Evolutionary conservation across 2,113 vertebrate genomes (phyloP), one percentile per base, ranked within the genome.

Genomic region (Miniopterus natalensis): DNA sequence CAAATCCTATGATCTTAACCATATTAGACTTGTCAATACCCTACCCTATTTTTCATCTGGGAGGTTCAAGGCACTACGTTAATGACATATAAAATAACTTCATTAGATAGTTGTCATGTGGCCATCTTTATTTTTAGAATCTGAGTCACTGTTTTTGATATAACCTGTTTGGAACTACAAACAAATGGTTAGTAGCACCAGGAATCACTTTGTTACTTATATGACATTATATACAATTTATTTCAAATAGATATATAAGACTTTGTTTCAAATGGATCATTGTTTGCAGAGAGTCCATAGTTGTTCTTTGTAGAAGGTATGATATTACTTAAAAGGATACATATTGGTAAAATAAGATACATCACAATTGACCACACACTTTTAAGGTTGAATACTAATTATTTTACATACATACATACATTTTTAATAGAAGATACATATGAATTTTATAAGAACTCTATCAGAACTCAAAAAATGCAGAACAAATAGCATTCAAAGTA

Each of bases 41-140:
- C 80, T 9, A 73, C 14, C 9, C 80, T 55, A 51, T 36, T 87
- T 95, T 90, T 77, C 81, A 81, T 45, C 23, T 68, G 51, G 59
- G 73, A 88, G 45, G 75, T n/a, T 85, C 49, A 68, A 80, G 70
- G 74, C n/a, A 95, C n/a, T 49, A 88, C 85, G 36, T 78, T 86
- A 88, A 92, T 40, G 20, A 47, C 57, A 86, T 21, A 87, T 71
- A 65, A 95, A 93, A 93, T 61, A 75, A 93, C 80, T 96, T 92
- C 80, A 68, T 93, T 87, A 90, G 89, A 80, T 88, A 88, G 71
- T 5, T 88, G 73, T 55, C 11, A 45, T 51, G 84, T 53, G 68
- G 73, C 51, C 71, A 92, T 74, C 31, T 90, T 79, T 92, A 92
- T 97, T 81, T 95, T 96, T 96, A 97, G 97, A 78, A 59, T 95